Conservation (phyloP, 2,888 invertebrate species). For the Sicus ferrugineus region DNA sequence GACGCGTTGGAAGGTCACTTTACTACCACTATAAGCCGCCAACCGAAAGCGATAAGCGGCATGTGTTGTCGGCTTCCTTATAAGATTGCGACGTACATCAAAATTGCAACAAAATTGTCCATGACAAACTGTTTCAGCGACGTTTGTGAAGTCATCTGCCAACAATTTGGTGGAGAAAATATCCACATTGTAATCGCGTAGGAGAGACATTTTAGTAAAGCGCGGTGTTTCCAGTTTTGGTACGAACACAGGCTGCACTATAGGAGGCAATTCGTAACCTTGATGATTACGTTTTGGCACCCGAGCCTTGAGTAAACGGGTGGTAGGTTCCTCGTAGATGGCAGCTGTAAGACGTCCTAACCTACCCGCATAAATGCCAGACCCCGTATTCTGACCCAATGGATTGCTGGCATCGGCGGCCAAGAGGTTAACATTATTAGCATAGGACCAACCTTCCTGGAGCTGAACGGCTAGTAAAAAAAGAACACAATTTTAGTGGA, state of each 20-base stretch:
- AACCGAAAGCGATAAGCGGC: constrained; percentile 55
- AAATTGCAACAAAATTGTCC: constrained; percentile 61
- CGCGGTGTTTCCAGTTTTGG: constrained; percentile 45
- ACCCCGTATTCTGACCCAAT: constrained; percentile 67
- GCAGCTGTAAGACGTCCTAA: constrained; percentile 53
- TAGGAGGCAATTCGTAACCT: constrained; percentile 38
- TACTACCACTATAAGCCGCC: constrained; percentile 51
- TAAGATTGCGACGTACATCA: constrained; percentile 36
- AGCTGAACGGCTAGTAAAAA: constrained; percentile 65
- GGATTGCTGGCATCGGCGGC: constrained; percentile 70
- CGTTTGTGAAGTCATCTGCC: constrained; percentile 36
- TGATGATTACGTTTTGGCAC: constrained; percentile 50
- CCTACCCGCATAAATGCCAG: constrained; percentile 69
- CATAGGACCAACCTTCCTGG: constrained; percentile 71
- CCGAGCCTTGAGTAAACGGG: constrained; percentile 48
- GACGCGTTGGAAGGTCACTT: constrained; percentile 55
- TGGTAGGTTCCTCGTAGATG: constrained; percentile 48
- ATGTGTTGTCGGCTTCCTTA: constrained; percentile 41
- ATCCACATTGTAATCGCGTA: constrained; percentile 55
- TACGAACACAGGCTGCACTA: constrained; percentile 41
- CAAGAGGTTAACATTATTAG: constrained; percentile 69
- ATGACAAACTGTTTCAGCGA: constrained; percentile 39
- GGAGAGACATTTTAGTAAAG: constrained; percentile 46
- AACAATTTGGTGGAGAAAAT: constrained; percentile 48
- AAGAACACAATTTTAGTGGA: background rate